Evolutionary conservation across 2,888 invertebrate genomes (phyloP), one percentile per base, ranked within the genome.

Genomic region (Tetrapedia diversipes): DNA sequence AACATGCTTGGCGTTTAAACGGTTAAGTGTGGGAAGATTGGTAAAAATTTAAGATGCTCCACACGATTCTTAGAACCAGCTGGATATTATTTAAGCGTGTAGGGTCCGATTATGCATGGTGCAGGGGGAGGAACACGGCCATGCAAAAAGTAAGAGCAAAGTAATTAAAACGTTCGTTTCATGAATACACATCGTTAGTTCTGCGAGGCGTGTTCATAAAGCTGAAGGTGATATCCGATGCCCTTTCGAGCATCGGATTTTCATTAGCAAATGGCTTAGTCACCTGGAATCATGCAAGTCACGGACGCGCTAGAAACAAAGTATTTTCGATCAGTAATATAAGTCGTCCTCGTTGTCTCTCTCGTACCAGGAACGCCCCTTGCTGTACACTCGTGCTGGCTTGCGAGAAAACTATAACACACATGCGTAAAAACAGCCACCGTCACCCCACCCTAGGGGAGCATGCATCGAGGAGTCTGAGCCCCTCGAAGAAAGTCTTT

Each of bases 221-320:
- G 79, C 84, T 73, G 78, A 67, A 79, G 72, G 81, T 86, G 81
- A 74, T 72, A 68, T 47, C 66, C 81, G 80, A 79, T 71, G 75
- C 71, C 77, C 78, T 75, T 76, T 77, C 65, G 77, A 80, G 65
- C 68, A 66, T 79, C 72, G 81, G 80, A 54, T 73, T 84, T 81
- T 82, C 81, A 74, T 76, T 84, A 84, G 85, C 82, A 85, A 84
- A 85, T 84, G 61, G 57, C 84, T 81, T 86, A 88, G 86, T 86
- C 90, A 90, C 89, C 89, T 90, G 90, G 86, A 85, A 81, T 90
- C 90, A 90, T 90, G 90, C 90, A 90, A 89, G 87, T 84, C 87
- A 86, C 81, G 86, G 87, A 81, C 87, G 86, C 86, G 81, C 83
- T 86, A 88, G 87, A 86, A 87, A 88, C 80, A 87, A 86, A 86